Base-by-base conservation (phyloP, 2,113 vertebrate genomes). In the Phycodurus eques region DNA sequence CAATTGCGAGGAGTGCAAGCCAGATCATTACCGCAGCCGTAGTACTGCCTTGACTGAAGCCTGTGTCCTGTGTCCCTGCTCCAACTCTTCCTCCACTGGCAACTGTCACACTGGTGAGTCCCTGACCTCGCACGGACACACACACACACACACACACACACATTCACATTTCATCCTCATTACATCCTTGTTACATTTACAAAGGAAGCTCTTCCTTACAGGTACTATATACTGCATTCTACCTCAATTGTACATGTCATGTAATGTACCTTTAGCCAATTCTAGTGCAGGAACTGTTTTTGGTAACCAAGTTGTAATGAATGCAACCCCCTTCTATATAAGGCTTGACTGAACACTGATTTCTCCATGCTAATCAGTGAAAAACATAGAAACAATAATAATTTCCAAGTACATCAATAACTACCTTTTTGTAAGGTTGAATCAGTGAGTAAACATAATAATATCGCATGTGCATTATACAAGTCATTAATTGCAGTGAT, bases 1-100 rank as follows among this genome's bases (percentile, higher is more conserved):
- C 61, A 94, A 94, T 88, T 98, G 97, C 62, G 96, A 98, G 88
- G 93, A 93, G 82, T 98, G 96, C 86, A 92, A 89, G 85, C 91
- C 92, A 6, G 91, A 89, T 19, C 96, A 92, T 89, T 96, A 94
- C 85, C 91, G 71, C 53, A 71, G 80, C 31, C 77, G 63, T 0
- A 89, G 81, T 63, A 20, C 73, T 8, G 68, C 68, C 0, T 78
- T 71, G 69, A 66, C 73, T 13, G 85, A 89, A 0, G 49, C 81
- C 83, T 98, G 97, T 80, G 82, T 84, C 15, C 93, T 64, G 13
- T 98, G 97, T 76, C 96, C 96, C 10, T 98, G 97, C 85, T 94
- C 95, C 88, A 94, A 82, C 0, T 88, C 93, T 88, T 94, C 90
- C n/a, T 98, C 96, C 44, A 94, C 89, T 0, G 94, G 95, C 85